Conservation (phyloP, 1,140 invertebrate genomes). For the Hypothenemus hampei region DNA sequence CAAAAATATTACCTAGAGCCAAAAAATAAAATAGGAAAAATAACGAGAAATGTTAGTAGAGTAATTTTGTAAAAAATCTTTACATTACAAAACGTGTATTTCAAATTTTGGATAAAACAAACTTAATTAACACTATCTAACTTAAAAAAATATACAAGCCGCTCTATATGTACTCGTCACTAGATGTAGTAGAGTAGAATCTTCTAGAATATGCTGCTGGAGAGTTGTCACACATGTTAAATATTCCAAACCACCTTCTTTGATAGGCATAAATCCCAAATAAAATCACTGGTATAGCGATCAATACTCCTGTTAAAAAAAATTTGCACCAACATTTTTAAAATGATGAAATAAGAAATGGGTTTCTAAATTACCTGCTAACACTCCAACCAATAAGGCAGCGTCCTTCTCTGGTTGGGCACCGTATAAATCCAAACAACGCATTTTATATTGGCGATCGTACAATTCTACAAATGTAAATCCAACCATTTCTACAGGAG, state of each 20-base stretch:
- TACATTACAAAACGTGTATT: no score
- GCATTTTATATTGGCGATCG: slow-evolving; percentile 51
- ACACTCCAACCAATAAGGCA: slow-evolving; percentile 58
- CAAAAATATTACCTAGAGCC: no score
- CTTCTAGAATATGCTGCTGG: slow-evolving; percentile 59
- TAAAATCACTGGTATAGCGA: slow-evolving; percentile 60
- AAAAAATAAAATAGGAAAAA: no score
- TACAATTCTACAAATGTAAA: slow-evolving; percentile 53
- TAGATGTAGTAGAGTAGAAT: slow-evolving; percentile 53
- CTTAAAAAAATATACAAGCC: no score
- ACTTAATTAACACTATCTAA: neutral
- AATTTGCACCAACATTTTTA: neutral
- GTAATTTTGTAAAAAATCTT: no score
- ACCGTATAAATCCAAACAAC: slow-evolving; percentile 57
- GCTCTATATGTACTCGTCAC: slow-evolving; percentile 24
- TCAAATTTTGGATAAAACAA: neutral
- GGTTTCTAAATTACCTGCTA: slow-evolving; percentile 50
- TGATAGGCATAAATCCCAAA: slow-evolving; percentile 55
- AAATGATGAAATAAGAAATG: neutral
- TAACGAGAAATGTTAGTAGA: no score
- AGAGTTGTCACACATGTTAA: slow-evolving; percentile 30
- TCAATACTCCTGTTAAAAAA: slow-evolving; percentile 49
- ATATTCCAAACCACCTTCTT: slow-evolving; percentile 55
- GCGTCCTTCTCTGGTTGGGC: slow-evolving; percentile 60
- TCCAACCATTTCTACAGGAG: slow-evolving; percentile 56